Conservation (phyloP, 2,888 invertebrate species). For the Helicoverpa assulta region DNA sequence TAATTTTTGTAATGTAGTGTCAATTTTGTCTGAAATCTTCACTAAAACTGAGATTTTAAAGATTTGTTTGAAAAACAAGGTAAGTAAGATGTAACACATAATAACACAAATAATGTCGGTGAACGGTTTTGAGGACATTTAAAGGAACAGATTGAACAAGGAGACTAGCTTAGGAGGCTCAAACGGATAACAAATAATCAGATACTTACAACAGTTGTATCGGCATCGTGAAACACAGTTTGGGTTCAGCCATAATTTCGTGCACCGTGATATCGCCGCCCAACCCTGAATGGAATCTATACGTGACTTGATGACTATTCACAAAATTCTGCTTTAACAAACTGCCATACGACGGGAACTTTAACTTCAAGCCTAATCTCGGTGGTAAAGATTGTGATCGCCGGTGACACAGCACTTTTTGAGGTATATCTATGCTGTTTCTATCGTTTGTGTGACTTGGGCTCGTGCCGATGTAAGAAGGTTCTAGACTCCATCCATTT, state of each 20-base stretch:
- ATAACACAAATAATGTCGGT: too few species aligned
- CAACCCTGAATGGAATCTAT: conserved; percentile 96
- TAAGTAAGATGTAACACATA: too few species aligned
- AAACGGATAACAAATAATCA: too few species aligned
- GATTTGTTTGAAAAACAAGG: too few species aligned
- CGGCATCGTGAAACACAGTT: conserved; percentile 95
- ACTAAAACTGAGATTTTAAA: too few species aligned
- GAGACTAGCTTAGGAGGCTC: too few species aligned
- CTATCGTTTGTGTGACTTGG: conserved; percentile 91
- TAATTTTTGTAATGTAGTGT: too few species aligned
- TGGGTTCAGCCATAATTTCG: conserved; percentile 97
- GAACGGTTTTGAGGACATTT: too few species aligned
- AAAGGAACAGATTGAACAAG: too few species aligned
- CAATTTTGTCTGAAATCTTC: too few species aligned
- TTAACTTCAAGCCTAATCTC: conserved; percentile 94
- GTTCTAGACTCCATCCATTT: conserved; percentile 96
- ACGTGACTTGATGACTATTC: conserved; percentile 93
- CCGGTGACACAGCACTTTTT: conserved; percentile 85
- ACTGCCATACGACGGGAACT: conserved; percentile 94
- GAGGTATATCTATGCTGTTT: conserved; percentile 82
- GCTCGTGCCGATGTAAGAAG: conserved; percentile 93
- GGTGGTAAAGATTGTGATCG: conserved; percentile 96
- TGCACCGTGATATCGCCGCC: conserved; percentile 98
- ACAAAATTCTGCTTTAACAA: conserved; percentile 93
- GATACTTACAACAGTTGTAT: conserved; percentile 95